Evolutionary conservation across 2,888 invertebrate species (phyloP).

Genomic region (Eremobia ochroleuca): DNA sequence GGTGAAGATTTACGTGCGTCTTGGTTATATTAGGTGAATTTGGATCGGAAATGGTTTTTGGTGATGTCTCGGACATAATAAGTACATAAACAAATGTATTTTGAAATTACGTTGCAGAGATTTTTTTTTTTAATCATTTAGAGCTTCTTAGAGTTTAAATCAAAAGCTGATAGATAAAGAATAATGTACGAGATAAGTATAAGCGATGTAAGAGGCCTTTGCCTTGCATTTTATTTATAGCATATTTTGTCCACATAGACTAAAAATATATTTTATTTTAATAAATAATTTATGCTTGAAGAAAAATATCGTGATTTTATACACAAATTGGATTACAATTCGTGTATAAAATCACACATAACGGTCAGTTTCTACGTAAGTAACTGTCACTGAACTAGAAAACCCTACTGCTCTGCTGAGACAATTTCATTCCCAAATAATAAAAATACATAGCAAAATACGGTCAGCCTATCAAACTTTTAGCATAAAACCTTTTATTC

Average conservation of each 20-base stretch:
- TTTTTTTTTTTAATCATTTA: background rate
- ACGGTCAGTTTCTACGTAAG: background rate
- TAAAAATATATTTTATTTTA: too few relatives aligned
- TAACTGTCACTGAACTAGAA: background rate
- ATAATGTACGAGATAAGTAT: too few relatives aligned
- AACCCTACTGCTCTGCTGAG: background rate
- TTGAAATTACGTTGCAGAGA: too few relatives aligned
- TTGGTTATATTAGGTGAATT: background rate
- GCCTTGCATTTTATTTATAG: too few relatives aligned
- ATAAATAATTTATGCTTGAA: too few relatives aligned
- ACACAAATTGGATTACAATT: too few relatives aligned
- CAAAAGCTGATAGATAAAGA: too few relatives aligned
- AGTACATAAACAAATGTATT: too few relatives aligned
- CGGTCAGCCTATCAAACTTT: conserved; percentile 32
- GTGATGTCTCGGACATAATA: background rate
- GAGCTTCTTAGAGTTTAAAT: background rate
- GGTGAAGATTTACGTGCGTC: conserved; percentile 47
- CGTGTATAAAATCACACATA: background rate
- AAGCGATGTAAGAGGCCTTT: too few relatives aligned
- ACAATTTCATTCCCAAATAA: background rate
- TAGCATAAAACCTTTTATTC: conserved; percentile 56
- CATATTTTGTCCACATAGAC: too few relatives aligned
- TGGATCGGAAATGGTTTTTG: background rate
- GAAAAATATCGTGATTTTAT: too few relatives aligned
- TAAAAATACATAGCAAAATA: conserved; percentile 19